Evolutionary conservation across 1,140 invertebrate genomes (phyloP).

Genomic region (Zaprionus davidi): DNA sequence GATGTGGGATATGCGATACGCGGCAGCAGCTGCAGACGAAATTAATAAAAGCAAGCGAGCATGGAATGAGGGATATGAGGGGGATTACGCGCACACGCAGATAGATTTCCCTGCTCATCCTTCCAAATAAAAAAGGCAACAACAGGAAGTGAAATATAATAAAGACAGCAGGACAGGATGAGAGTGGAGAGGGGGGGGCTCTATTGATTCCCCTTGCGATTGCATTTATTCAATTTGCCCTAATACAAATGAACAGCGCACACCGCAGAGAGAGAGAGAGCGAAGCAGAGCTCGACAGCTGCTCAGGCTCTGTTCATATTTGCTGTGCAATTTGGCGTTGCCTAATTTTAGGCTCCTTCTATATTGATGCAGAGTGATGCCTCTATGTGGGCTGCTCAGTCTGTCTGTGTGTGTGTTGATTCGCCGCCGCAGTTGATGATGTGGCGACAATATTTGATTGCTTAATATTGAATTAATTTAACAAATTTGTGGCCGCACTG

Average conservation of each 20-base stretch:
- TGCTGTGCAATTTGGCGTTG: constrained; percentile 70
- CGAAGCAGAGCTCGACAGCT: constrained; percentile 8
- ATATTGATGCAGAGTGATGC: constrained; percentile 31
- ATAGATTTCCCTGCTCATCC: not conserved
- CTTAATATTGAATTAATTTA: constrained; percentile 82
- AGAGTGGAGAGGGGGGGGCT: not conserved
- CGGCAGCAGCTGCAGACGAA: constrained; percentile 34
- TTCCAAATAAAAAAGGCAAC: not conserved
- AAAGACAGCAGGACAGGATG: not conserved
- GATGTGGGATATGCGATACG: not conserved
- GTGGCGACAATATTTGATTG: constrained; percentile 80
- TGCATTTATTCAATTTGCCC: constrained; percentile 30
- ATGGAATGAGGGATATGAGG: not conserved
- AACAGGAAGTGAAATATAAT: constrained; percentile 12
- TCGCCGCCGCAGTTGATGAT: constrained; percentile 69
- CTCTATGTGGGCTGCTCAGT: not conserved
- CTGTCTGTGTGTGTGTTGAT: constrained; percentile 25
- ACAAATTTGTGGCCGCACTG: constrained; percentile 66
- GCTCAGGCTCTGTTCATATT: constrained; percentile 31
- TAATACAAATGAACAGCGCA: constrained; percentile 22
- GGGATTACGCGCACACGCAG: not conserved
- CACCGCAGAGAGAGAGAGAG: constrained; percentile 2
- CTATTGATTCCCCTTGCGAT: constrained; percentile 17
- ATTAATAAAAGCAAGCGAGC: constrained; percentile 31
- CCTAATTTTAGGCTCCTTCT: constrained; percentile 57